Conservation (phyloP, 2,113 vertebrate genomes). For the Nesospiza acunhae region DNA sequence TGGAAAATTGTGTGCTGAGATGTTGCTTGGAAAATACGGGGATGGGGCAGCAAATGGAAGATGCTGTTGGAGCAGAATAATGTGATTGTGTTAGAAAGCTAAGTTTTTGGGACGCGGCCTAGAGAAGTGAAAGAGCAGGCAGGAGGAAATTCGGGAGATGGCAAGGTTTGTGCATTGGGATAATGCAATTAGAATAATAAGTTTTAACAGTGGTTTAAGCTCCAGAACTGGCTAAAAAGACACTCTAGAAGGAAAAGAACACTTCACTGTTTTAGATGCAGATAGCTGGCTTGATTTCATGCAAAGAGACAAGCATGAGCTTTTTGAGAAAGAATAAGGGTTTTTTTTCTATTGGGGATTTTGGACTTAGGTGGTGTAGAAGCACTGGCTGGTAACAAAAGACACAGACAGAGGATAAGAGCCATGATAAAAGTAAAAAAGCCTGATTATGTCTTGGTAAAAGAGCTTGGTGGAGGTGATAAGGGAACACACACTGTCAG, state of each 20-base stretch:
- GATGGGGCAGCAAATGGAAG: not conserved
- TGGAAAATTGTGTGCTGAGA: not conserved
- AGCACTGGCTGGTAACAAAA: not conserved
- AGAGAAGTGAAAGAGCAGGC: not conserved
- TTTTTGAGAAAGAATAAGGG: not conserved
- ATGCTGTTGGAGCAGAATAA: not conserved
- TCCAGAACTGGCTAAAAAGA: not conserved
- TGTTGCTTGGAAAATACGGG: not conserved
- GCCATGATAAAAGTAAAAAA: not conserved
- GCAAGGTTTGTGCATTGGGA: not conserved
- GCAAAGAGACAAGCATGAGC: not conserved
- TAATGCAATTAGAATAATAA: not conserved
- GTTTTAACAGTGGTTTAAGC: not conserved
- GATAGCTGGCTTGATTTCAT: not conserved
- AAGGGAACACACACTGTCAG: not conserved
- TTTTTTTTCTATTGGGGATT: not conserved
- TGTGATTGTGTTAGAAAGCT: not conserved
- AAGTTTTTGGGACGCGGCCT: not conserved
- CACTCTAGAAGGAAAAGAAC: not conserved
- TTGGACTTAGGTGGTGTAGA: not conserved
- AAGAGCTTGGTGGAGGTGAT: not conserved
- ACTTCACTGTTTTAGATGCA: not conserved
- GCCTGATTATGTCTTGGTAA: not conserved
- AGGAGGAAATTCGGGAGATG: not conserved
- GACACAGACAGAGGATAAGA: not conserved